A percentile compares a stretch with the other conserved stretches of the same genome.
phyloP scores from a whole-genome alignment of 2,113 vertebrate species.

The Pampusana beccarii region DNA sequence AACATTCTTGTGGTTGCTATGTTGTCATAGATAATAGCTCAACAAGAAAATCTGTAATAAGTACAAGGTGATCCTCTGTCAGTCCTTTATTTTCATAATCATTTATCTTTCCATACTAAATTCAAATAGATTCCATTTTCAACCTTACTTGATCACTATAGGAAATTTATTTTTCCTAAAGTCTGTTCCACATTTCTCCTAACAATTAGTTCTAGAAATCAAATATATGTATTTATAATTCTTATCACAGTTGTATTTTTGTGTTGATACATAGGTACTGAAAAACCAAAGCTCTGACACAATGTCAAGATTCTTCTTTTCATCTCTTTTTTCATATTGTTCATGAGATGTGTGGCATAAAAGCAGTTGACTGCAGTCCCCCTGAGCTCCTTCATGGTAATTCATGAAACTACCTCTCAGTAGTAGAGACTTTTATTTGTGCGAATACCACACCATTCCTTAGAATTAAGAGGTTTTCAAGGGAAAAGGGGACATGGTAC shows the following conservation, averaged over 20 bases:
- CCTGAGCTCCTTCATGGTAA: not conserved
- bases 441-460: not conserved
- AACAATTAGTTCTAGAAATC: not conserved
- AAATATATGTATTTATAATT: not conserved
- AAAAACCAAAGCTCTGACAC: not conserved
- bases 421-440: not conserved
- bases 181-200: not conserved
- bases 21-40: not conserved
- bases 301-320: not conserved
- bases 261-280: not conserved
- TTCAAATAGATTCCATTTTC: not conserved
- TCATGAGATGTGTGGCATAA: not conserved
- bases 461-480: not conserved
- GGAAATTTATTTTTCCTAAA: not conserved
- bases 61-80: not conserved
- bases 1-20: not conserved
- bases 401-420: not conserved
- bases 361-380: not conserved
- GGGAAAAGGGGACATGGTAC: not conserved
- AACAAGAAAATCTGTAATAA: not conserved
- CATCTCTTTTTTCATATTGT: not conserved
- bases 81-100: not conserved
- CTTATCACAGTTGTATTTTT: not conserved
- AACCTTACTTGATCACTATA: not conserved
- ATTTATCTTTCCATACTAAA: not conserved